Percentiles rank a stretch among this genome's conserved stretches.
These are phyloP conservation scores for Isichthys henryi DNA, from an alignment of 2,113 vertebrate genomes.

Conservation along the genomic window DNA sequence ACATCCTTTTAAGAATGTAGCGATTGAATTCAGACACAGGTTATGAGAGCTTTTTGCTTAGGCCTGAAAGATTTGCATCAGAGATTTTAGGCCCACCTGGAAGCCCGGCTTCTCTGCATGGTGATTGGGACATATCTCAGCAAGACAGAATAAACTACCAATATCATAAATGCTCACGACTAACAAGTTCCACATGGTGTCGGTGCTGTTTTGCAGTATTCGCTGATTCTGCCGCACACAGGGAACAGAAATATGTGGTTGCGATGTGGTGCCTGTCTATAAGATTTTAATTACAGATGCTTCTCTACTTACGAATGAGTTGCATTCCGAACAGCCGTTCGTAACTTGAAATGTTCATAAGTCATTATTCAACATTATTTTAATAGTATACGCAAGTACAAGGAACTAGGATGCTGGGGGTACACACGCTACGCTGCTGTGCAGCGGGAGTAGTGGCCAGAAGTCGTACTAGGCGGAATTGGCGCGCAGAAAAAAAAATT, in stretches of 20 bases:
- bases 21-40: background rate
- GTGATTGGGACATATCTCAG: background rate
- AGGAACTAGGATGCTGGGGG: too few species aligned
- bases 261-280: background rate
- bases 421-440: too few species aligned
- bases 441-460: too few species aligned
- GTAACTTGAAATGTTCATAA: too few species aligned
- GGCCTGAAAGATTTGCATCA: background rate
- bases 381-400: too few species aligned
- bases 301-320: too few species aligned
- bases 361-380: too few species aligned
- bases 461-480: too few species aligned
- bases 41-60: background rate
- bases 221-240: background rate
- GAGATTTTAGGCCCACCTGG: background rate
- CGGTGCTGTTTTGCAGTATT: background rate
- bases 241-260: background rate
- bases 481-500: too few species aligned
- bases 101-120: background rate
- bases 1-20: background rate
- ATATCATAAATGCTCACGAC: background rate
- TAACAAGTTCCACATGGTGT: background rate
- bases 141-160: background rate
- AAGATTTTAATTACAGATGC: background rate
- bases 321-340: too few species aligned